These are phyloP conservation scores for Eupristina koningsbergeri DNA, from an alignment of 1,140 invertebrate species.

Conservation along the genomic window DNA sequence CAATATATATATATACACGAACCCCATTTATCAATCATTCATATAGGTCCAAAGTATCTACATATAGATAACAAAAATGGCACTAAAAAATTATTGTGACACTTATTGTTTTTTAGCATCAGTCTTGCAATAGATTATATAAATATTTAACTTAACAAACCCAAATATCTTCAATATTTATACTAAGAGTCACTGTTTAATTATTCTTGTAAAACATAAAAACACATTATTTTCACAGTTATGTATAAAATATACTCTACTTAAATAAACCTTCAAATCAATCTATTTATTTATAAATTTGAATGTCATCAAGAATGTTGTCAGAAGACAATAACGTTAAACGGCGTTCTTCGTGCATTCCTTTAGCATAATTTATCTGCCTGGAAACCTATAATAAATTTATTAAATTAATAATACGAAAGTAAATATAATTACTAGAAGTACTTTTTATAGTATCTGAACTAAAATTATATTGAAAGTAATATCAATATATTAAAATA, in stretches of 20 bases:
- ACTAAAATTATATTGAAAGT: no score
- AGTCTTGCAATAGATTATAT: slow-evolving; percentile 43
- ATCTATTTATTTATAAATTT: slow-evolving; percentile 65
- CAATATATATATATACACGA: slow-evolving; percentile 48
- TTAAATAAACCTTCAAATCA: slow-evolving; percentile 44
- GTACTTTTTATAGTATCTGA: no score
- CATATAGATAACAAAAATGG: slow-evolving; percentile 41
- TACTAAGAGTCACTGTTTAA: background rate
- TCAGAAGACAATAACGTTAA: slow-evolving; percentile 70
- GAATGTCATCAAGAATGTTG: slow-evolving; percentile 70
- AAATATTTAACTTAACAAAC: slow-evolving; percentile 36
- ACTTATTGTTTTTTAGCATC: slow-evolving; percentile 44
- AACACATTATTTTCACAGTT: background rate
- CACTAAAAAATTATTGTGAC: slow-evolving; percentile 37
- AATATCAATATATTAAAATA: no score
- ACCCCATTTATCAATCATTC: background rate
- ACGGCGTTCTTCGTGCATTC: slow-evolving; percentile 84
- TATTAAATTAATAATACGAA: background rate
- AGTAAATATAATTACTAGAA: background rate
- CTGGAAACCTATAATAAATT: slow-evolving; percentile 75
- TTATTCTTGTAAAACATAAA: slow-evolving; percentile 11
- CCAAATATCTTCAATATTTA: background rate
- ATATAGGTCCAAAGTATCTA: slow-evolving; percentile 3
- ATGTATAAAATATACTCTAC: slow-evolving; percentile 4
- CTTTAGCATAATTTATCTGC: slow-evolving; percentile 89